phyloP scores from a whole-genome alignment of 1,140 invertebrate genomes.

The Xylocopa sonorina region DNA sequence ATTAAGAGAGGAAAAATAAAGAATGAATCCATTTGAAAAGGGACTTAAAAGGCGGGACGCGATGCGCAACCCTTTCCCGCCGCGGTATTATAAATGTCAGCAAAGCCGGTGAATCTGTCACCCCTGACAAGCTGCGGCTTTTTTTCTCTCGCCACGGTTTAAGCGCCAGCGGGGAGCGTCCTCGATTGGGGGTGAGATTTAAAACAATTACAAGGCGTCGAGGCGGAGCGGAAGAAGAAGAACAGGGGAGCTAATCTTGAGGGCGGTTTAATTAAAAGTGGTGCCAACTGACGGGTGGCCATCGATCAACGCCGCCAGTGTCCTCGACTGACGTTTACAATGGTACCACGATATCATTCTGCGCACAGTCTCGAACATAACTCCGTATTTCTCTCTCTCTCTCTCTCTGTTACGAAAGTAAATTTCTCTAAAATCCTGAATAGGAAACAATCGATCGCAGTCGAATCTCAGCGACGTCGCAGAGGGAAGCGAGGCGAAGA shows the following conservation, averaged over 20 bases:
- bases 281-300: constrained; percentile 81
- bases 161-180: constrained; percentile 56
- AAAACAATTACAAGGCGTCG: constrained; percentile 80
- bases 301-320: constrained; percentile 79
- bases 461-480: constrained; percentile 29
- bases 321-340: constrained; percentile 66
- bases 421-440: too few relatives aligned
- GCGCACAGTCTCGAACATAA: constrained; percentile 46
- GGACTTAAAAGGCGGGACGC: too few relatives aligned
- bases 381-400: too few relatives aligned
- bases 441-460: constrained; percentile 20
- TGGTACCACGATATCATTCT: constrained; percentile 56
- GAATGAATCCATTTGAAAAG: constrained; percentile 41
- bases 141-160: constrained; percentile 66
- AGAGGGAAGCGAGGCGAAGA: constrained; percentile 27
- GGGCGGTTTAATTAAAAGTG: constrained; percentile 82
- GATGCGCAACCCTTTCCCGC: constrained; percentile 46
- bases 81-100: constrained; percentile 75
- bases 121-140: constrained; percentile 75
- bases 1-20: constrained; percentile 60
- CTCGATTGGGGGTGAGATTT: constrained; percentile 75
- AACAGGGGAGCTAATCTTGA: constrained; percentile 79
- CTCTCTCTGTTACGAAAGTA: too few relatives aligned
- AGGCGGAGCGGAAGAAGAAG: constrained; percentile 29
- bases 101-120: constrained; percentile 77